Percentiles rank a stretch among this genome's conserved stretches.
Conservation (phyloP, 2,113 vertebrate species). For the Loxodonta africana region DNA sequence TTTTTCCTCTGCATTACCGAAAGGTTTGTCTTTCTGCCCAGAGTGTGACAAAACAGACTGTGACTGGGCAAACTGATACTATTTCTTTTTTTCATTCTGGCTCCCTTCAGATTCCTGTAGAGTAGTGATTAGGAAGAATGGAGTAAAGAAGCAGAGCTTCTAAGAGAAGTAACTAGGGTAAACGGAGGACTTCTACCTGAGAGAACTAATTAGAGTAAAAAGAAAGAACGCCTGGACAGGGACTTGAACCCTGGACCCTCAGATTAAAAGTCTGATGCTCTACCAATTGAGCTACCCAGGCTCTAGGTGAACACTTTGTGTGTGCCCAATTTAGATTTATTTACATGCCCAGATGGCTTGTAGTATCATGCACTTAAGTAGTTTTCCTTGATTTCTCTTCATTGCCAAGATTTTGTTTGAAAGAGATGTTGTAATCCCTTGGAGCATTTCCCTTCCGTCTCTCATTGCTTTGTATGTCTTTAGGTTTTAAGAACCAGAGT, state of each 20-base stretch:
- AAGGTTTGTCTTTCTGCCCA: too few relatives aligned
- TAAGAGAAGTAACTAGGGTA: too few relatives aligned
- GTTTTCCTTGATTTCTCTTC: too few relatives aligned
- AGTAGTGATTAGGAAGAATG: too few relatives aligned
- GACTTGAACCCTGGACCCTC: constrained; percentile 92
- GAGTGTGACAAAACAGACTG: too few relatives aligned
- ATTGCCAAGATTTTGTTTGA: background rate
- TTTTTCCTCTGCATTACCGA: too few relatives aligned
- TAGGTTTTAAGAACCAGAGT: background rate
- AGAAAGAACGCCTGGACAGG: constrained; percentile 83
- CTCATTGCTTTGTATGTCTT: background rate
- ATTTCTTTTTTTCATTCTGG: too few relatives aligned
- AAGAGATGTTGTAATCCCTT: background rate
- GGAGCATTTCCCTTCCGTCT: background rate
- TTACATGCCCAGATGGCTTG: fast-evolving
- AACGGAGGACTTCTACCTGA: too few relatives aligned
- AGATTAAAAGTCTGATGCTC: constrained; percentile 88
- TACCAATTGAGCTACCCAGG: constrained; percentile 91
- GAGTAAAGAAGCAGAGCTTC: too few relatives aligned
- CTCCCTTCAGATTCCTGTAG: too few relatives aligned
- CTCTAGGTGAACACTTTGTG: fast-evolving
- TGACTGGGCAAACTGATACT: too few relatives aligned
- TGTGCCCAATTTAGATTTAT: fast-evolving
- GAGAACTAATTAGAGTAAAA: too few relatives aligned
- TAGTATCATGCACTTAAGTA: background rate